These are phyloP conservation scores for Mystacides longicornis DNA, from an alignment of 2,888 invertebrate genomes.

Conservation along the genomic window DNA sequence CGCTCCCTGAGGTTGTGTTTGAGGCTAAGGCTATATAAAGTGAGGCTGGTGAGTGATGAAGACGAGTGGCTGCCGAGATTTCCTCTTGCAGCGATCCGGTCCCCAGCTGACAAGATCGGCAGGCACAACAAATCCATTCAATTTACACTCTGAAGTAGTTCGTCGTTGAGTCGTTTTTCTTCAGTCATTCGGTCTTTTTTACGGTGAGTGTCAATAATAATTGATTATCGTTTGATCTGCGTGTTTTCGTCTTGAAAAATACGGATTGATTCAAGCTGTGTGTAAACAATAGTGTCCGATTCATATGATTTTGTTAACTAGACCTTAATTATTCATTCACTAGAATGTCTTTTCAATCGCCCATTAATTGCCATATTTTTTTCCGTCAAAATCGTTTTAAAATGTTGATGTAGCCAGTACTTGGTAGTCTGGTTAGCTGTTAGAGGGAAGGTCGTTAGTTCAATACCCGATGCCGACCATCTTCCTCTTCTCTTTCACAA, in stretches of 20 bases:
- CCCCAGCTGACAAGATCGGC: not conserved
- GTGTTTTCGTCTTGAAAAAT: not conserved
- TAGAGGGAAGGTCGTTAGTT: too few species aligned
- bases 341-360: too few species aligned
- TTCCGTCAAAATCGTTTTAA: too few species aligned
- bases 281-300: too few species aligned
- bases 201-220: not conserved
- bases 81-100: slow-evolving; percentile 12
- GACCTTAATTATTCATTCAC: too few species aligned
- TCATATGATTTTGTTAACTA: too few species aligned
- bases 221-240: not conserved
- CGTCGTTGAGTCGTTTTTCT: slow-evolving; percentile 45
- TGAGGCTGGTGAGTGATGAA: not conserved
- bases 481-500: too few species aligned
- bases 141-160: slow-evolving; percentile 43
- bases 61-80: slow-evolving; percentile 21
- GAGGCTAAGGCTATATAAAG: slow-evolving; percentile 17
- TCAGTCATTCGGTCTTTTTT: slow-evolving; percentile 33
- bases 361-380: too few species aligned
- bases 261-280: too few species aligned
- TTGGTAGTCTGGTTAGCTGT: too few species aligned
- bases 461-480: too few species aligned
- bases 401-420: too few species aligned
- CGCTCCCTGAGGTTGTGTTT: not conserved
- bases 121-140: not conserved